Percentiles rank a stretch among this genome's conserved stretches.
phyloP scores from a whole-genome alignment of 2,888 invertebrate genomes.

The Nematopogon swammerdamellus region DNA sequence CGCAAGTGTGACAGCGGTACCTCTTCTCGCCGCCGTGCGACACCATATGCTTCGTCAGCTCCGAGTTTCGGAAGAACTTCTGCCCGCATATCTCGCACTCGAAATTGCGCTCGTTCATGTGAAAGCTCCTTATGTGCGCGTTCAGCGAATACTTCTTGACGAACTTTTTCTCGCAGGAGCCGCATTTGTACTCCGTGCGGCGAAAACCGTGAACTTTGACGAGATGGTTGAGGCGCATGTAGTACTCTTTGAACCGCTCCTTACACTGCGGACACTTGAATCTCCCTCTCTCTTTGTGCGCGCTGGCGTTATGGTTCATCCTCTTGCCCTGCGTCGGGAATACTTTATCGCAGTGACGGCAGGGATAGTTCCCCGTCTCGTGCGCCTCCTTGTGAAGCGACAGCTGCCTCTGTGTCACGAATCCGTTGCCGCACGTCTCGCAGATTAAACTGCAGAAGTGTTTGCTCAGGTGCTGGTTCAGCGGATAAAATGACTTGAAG shows the following conservation, averaged over 20 bases:
- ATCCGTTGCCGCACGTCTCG: slow-evolving; percentile 28
- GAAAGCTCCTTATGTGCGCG: slow-evolving; percentile 30
- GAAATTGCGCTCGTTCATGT: slow-evolving; percentile 36
- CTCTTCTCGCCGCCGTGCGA: slow-evolving; percentile 21
- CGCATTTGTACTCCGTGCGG: slow-evolving; percentile 33
- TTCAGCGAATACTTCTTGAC: slow-evolving; percentile 42
- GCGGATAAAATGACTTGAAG: slow-evolving; percentile 21
- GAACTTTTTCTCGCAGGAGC: slow-evolving; percentile 42
- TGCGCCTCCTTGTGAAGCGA: slow-evolving; percentile 26
- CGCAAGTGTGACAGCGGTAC: slow-evolving; percentile 18
- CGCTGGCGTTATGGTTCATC: slow-evolving; percentile 34
- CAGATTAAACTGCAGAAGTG: slow-evolving; percentile 32
- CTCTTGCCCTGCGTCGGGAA: slow-evolving; percentile 38
- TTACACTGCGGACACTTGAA: slow-evolving; percentile 23
- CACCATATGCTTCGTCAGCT: slow-evolving; percentile 17
- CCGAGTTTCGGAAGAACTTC: slow-evolving; percentile 18
- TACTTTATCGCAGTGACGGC: slow-evolving; percentile 30
- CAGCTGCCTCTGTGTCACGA: slow-evolving; percentile 23
- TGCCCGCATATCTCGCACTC: slow-evolving; percentile 37
- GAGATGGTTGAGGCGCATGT: slow-evolving; percentile 33
- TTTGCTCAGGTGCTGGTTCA: slow-evolving; percentile 26
- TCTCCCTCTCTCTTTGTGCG: slow-evolving; percentile 24
- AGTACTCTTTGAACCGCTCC: slow-evolving; percentile 31
- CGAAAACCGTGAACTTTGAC: slow-evolving; percentile 31
- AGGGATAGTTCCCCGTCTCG: slow-evolving; percentile 17